Percentiles rank a stretch among this genome's conserved stretches.
phyloP scores from a whole-genome alignment of 1,140 invertebrate genomes.

The Nasonia giraulti region DNA sequence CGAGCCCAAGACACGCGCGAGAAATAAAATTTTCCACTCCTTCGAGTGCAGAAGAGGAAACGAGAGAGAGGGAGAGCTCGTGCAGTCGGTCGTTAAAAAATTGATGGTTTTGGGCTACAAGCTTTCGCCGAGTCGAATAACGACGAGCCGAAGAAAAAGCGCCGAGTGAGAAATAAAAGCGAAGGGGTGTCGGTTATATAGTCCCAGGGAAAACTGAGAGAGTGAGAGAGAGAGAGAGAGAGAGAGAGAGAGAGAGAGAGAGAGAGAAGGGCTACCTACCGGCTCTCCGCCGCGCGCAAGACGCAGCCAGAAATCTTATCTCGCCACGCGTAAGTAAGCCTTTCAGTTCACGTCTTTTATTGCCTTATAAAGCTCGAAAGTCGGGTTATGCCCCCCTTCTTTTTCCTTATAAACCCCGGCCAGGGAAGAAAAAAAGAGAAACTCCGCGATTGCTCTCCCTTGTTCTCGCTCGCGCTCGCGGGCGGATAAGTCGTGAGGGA shows the following conservation, averaged over 20 bases:
- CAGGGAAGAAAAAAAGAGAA: background rate
- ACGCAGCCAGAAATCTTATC: conserved; percentile 51
- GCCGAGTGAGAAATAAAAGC: conserved; percentile 39
- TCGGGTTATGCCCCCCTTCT: conserved; percentile 32
- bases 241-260: background rate
- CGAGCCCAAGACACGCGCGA: background rate
- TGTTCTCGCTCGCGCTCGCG: background rate
- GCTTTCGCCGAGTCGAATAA: conserved; percentile 36
- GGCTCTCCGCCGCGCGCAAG: background rate
- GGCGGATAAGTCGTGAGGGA: conserved; percentile 30
- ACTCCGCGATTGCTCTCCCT: conserved; percentile 29
- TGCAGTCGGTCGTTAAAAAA: conserved; percentile 45
- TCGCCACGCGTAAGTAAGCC: conserved; percentile 44
- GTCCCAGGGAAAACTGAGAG: background rate
- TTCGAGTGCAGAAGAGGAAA: background rate
- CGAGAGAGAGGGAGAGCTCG: background rate
- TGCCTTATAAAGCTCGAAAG: conserved; percentile 51
- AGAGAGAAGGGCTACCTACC: background rate
- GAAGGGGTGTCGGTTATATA: conserved; percentile 9
- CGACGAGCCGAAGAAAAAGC: background rate
- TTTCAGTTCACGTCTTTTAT: conserved; percentile 54
- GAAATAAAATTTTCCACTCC: conserved; percentile 32
- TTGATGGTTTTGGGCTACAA: conserved; percentile 43
- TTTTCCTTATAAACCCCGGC: background rate
- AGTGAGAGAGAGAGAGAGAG: too few relatives aligned